Evolutionary conservation across 2,888 invertebrate genomes (phyloP), one percentile per base, ranked within the genome.

Genomic region (Phyllotreta cruciferae): DNA sequence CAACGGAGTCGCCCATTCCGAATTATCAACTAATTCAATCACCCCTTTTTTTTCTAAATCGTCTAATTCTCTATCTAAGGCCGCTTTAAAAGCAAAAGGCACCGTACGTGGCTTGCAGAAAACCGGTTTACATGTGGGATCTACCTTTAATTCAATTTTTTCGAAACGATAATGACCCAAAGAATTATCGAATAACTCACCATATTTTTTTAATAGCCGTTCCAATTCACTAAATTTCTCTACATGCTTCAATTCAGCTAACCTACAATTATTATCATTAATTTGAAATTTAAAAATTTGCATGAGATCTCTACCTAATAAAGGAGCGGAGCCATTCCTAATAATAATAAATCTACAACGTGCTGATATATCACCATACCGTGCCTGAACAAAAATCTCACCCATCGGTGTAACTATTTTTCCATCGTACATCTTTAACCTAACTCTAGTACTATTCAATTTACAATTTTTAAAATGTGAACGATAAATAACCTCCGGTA

Each of bases 371-470:
- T 61, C 39, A 45, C 47, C 49, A 47, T 47, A 61, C 11, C 49
- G 55, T 14, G 47, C 24, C 6, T 10, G 10, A 24, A 52, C 61
- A 10, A 47, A 55, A 61, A 61, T 50, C 39, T 55, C 55, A 35
- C 61, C 64, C 9, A 41, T 14, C 9, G 56, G 61, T 13, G 11
- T 52, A 38, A 64, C 56, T 11, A 53, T 47, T 11, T 24, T 53
- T 53, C 61, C 61, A 58, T 54, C 50, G 61, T 64, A 61, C 4
- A 45, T 42, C 44, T 49, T 64, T 45, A 64, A 42, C 34, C 52
- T 39, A 13, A 57, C 52, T 36, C 52, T 13, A 52, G 47, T 55
- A 35, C 47, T 35, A 3, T 50, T 44, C n/a, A 63, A n/a, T 35
- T 60, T 60, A 14, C 42, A 54, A 41, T 64, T 44, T 24, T 42